Percentiles rank a stretch among this genome's conserved stretches.
These are phyloP conservation scores for Mesoclemmys tuberculata DNA, from an alignment of 2,113 vertebrate species.

Conservation along the genomic window DNA sequence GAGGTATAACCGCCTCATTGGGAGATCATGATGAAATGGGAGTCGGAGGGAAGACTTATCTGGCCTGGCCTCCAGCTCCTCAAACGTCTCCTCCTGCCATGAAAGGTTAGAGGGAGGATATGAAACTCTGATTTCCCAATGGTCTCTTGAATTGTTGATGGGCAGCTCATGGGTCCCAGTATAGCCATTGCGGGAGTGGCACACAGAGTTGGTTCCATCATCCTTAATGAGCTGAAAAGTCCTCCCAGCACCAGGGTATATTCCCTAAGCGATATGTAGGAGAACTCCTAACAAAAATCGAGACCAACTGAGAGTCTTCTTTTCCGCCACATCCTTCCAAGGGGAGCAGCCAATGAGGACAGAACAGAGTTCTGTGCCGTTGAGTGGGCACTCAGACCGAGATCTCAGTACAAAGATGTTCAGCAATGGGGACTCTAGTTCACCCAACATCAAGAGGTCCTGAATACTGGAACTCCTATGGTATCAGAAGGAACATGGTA, in stretches of 20 bases:
- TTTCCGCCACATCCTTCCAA: neutral
- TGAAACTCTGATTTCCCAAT: neutral
- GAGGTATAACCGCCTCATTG: neutral
- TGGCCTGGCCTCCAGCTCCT: neutral
- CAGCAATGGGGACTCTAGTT: neutral
- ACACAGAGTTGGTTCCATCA: neutral
- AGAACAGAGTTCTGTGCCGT: neutral
- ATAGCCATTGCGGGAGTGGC: rapidly evolving
- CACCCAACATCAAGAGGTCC: neutral
- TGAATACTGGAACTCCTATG: neutral
- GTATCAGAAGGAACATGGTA: neutral
- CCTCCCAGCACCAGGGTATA: neutral
- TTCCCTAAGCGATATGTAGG: neutral
- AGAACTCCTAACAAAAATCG: no score
- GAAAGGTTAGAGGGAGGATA: neutral
- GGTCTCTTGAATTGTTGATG: neutral
- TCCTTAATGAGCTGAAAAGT: neutral
- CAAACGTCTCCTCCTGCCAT: neutral
- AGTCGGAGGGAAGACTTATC: neutral
- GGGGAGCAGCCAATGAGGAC: neutral
- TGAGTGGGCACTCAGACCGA: neutral
- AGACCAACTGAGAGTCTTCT: neutral
- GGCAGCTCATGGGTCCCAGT: neutral
- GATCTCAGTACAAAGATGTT: neutral
- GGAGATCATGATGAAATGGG: neutral